Evolutionary conservation across 2,888 invertebrate genomes (phyloP).

Genomic region (Mesoligia furuncula): DNA sequence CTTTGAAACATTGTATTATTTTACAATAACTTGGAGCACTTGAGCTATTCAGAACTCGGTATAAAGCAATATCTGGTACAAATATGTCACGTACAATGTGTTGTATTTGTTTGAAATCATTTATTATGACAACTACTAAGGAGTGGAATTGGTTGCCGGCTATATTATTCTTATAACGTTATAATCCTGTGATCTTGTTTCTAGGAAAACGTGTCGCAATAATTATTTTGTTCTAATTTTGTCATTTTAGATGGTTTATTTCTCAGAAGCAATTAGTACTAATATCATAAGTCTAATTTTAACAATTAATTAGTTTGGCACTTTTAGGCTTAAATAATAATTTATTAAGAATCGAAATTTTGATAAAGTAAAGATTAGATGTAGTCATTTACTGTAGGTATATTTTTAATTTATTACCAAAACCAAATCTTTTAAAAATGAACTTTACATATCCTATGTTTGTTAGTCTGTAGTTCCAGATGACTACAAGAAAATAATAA

Average conservation of each 20-base stretch:
- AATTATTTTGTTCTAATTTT: constrained; percentile 1
- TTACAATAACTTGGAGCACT: constrained; percentile 74
- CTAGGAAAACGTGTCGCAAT: neutral
- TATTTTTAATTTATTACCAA: neutral
- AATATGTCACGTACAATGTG: constrained; percentile 62
- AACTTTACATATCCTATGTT: neutral
- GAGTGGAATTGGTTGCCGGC: constrained; percentile 28
- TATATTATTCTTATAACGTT: constrained; percentile 6
- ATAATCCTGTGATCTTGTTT: constrained; percentile 23
- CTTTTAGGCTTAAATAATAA: neutral
- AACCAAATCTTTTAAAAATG: neutral
- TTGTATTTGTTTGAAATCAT: constrained; percentile 57
- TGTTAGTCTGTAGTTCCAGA: neutral
- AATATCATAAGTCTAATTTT: neutral
- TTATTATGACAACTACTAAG: constrained; percentile 50
- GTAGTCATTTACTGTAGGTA: neutral
- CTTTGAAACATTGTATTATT: constrained; percentile 79
- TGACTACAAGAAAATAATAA: neutral
- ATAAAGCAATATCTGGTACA: constrained; percentile 64
- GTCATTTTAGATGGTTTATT: neutral
- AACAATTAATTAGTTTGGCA: neutral
- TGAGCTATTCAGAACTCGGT: constrained; percentile 69
- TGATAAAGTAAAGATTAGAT: neutral
- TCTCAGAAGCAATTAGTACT: neutral
- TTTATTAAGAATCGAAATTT: neutral